Evolutionary conservation across 1,140 invertebrate species (phyloP).

Genomic region (Drosophila lini): DNA sequence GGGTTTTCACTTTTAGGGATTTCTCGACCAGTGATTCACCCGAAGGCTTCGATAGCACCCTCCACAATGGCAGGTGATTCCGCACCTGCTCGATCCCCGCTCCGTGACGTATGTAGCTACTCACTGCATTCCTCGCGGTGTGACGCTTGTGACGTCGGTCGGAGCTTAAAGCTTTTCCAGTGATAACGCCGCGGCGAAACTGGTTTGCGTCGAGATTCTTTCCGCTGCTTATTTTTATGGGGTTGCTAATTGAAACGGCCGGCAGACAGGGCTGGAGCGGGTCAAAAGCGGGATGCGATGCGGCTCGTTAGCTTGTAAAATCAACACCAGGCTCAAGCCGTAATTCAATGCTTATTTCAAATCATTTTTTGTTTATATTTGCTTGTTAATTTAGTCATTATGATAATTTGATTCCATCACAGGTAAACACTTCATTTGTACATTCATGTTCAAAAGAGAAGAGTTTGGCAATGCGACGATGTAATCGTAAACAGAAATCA

Average conservation of each 20-base stretch:
- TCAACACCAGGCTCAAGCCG: conserved; percentile 18
- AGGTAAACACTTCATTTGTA: not conserved
- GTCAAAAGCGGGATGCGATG: conserved; percentile 8
- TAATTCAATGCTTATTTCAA: conserved; percentile 18
- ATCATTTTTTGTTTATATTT: conserved; percentile 42
- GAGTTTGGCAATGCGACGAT: not conserved
- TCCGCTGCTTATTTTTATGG: conserved; percentile 42
- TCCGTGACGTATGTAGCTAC: conserved; percentile 52
- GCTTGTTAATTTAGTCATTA: conserved; percentile 57
- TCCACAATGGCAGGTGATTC: conserved; percentile 13
- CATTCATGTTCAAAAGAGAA: not conserved
- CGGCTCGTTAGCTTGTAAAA: conserved; percentile 60
- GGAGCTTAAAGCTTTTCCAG: conserved; percentile 43
- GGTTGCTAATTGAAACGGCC: conserved; percentile 55
- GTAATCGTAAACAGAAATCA: not conserved
- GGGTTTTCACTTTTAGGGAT: conserved; percentile 45
- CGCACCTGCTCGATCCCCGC: conserved; percentile 11
- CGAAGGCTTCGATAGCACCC: not conserved
- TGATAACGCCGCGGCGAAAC: conserved; percentile 27
- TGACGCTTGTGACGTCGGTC: conserved; percentile 24
- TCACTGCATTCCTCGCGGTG: conserved; percentile 31
- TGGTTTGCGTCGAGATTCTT: conserved; percentile 37
- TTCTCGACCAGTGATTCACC: conserved; percentile 29
- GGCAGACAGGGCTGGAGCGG: conserved; percentile 15
- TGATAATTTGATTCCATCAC: conserved; percentile 30